These are phyloP conservation scores for Diadophis punctatus DNA, from an alignment of 2,113 vertebrate genomes.

Conservation along the genomic window DNA sequence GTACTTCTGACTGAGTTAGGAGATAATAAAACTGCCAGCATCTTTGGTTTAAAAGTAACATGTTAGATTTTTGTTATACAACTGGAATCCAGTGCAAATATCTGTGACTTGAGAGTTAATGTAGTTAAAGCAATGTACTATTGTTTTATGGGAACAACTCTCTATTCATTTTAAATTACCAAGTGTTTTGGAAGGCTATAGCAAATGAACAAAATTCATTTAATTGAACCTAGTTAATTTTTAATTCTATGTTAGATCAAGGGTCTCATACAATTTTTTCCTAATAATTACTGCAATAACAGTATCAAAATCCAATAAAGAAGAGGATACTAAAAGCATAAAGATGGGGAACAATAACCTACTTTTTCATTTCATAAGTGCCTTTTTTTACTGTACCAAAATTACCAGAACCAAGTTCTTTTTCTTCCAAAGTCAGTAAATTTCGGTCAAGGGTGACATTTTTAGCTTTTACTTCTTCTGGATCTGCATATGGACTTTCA, in stretches of 20 bases:
- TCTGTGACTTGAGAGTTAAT: neutral
- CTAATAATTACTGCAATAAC: constrained; percentile 13
- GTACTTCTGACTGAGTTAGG: neutral
- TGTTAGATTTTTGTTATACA: neutral
- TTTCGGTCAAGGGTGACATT: constrained; percentile 80
- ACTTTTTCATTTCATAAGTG: constrained; percentile 91
- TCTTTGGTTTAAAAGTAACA: neutral
- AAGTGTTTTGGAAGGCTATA: neutral
- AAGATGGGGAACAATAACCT: constrained; percentile 38
- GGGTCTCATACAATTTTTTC: neutral
- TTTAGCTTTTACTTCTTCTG: constrained; percentile 87
- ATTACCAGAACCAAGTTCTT: constrained; percentile 95
- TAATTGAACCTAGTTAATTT: neutral
- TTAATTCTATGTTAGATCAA: neutral
- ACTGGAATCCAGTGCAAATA: neutral
- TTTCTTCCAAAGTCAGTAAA: constrained; percentile 82
- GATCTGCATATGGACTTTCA: constrained; percentile 94
- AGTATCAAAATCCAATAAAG: neutral
- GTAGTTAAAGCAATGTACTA: neutral
- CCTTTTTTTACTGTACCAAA: constrained; percentile 95
- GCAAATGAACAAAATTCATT: neutral
- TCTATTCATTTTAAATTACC: neutral
- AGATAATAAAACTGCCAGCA: neutral
- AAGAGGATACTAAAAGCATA: neutral
- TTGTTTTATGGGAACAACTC: neutral